Evolutionary conservation across 2,113 vertebrate genomes (phyloP).

Genomic region (Isurus oxyrinchus): DNA sequence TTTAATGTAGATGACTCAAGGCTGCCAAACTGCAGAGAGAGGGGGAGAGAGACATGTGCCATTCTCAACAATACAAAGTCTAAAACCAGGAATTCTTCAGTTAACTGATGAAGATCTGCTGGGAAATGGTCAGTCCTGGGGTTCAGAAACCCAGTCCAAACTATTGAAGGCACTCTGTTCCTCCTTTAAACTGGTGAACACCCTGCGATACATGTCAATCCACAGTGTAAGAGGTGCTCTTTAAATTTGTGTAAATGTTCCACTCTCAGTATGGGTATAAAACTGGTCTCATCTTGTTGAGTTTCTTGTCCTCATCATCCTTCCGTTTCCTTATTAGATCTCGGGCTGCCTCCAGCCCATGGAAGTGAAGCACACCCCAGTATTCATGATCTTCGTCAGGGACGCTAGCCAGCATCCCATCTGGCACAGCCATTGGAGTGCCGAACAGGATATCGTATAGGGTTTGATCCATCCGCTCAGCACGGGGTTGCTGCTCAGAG

Average conservation of each 20-base stretch:
- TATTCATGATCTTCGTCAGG: slow-evolving; percentile 23
- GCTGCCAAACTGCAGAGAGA: neutral
- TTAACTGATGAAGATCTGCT: neutral
- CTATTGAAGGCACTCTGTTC: neutral
- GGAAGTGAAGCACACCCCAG: slow-evolving; percentile 16
- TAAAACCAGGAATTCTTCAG: neutral
- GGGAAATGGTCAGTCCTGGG: neutral
- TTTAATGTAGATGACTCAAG: slow-evolving; percentile 11
- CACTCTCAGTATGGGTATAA: neutral
- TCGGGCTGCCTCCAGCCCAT: slow-evolving; percentile 6
- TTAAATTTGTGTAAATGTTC: slow-evolving; percentile 1
- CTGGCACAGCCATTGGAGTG: neutral
- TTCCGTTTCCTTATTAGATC: slow-evolving; percentile 29
- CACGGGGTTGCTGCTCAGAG: neutral
- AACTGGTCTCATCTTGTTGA: neutral
- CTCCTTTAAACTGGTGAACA: neutral
- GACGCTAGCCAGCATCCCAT: neutral
- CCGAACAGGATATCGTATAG: neutral
- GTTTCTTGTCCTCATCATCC: slow-evolving; percentile 21
- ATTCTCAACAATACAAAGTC: neutral
- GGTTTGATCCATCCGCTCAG: neutral
- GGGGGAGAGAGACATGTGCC: neutral
- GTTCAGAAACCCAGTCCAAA: neutral
- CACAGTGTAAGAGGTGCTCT: neutral
- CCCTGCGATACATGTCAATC: neutral